These are phyloP conservation scores for Rana temporaria DNA, from an alignment of 2,113 vertebrate species.

Conservation along the genomic window DNA sequence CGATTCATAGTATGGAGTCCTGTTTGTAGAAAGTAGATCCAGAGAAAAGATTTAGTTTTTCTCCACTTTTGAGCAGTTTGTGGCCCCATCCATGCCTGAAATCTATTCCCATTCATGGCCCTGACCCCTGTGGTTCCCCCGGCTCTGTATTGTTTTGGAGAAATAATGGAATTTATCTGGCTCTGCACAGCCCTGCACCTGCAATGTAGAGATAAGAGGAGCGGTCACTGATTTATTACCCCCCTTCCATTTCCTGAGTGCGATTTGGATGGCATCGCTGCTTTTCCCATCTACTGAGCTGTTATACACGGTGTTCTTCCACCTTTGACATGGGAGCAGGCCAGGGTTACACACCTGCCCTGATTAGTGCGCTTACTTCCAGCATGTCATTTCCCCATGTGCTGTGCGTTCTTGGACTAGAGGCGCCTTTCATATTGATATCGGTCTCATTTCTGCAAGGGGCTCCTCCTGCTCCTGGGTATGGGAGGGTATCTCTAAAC, in stretches of 20 bases:
- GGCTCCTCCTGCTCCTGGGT: too few species aligned
- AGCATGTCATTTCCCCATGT: not conserved
- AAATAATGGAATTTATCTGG: conserved; percentile 23
- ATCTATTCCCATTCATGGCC: too few species aligned
- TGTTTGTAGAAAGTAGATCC: too few species aligned
- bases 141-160: too few species aligned
- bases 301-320: conserved; percentile 53
- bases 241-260: conserved; percentile 63
- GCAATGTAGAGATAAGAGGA: conserved; percentile 60
- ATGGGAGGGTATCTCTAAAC: too few species aligned
- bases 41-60: too few species aligned
- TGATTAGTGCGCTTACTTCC: not conserved
- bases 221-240: conserved; percentile 64
- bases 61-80: too few species aligned
- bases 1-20: too few species aligned
- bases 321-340: conserved; percentile 48
- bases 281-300: conserved; percentile 59
- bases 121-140: too few species aligned
- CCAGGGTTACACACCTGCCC: not conserved
- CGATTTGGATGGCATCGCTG: conserved; percentile 59
- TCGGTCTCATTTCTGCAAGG: too few species aligned
- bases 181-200: conserved; percentile 54
- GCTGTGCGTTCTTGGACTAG: not conserved
- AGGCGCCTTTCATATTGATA: too few species aligned
- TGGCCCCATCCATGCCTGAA: too few species aligned